Base-by-base conservation (phyloP, 2,113 vertebrate species). In the Cyanistes caeruleus region DNA sequence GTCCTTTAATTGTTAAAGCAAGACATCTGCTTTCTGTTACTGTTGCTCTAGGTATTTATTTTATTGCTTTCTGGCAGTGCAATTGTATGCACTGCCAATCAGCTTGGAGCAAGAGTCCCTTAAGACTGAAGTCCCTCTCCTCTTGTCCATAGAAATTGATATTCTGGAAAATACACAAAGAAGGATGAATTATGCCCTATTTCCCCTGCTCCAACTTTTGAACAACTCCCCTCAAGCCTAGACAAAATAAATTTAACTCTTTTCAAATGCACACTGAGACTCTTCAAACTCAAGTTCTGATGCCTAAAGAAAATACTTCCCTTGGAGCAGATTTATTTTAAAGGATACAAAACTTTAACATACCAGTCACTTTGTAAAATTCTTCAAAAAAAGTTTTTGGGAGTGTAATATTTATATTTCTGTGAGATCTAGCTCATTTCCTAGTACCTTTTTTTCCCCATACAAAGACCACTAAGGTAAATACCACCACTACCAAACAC, bases 1-100 rank as follows among this genome's bases (percentile, higher is more conserved):
- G 44, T 24, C 84, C 64, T 86, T 93, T 86, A 94, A 95, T 60
- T 90, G 48, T 65, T 86, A 81, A 90, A 93, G 63, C 75, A 90
- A 83, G 76, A 90, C 90, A 96, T 96, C 92, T 97, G 96, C 79
- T 96, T 95, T 94, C 79, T 74, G 83, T 96, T 96, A 96, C 51
- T 84, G 43, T 30, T 88, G 44, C 64, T 94, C 52, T 90, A 48
- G 5, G 5, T 84, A 88, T 92, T 93, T 84, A 37, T 93, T 96
- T 96, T 90, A 96, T 77, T 93, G 63, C 67, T 80, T 87, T 95
- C 83, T 93, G 67, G 55, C 93, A 63, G 33, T 86, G 52, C 72
- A 94, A 70, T 67, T 82, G 51, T 56, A 94, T 90, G 79, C 49
- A 64, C 41, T 75, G 68, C 92, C 75, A 75, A 81, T 59, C 44